Base-by-base conservation (phyloP, 2,797 vertebrate genomes). In the Brotula barbata region DNA sequence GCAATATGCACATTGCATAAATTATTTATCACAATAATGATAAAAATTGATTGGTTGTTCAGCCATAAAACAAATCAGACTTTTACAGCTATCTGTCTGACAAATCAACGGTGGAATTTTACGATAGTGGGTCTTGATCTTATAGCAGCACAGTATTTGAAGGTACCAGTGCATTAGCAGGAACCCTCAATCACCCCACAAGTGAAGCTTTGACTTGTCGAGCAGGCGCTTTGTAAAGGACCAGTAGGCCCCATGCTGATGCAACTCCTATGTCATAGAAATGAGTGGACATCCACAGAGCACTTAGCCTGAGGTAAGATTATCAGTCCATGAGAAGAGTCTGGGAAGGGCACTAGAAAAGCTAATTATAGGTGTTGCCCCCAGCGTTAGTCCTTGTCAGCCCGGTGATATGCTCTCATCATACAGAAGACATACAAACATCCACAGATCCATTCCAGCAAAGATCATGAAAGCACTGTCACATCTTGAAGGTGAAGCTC, bases 311-410 rank as follows among this genome's bases (percentile, higher is more conserved):
- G 23, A 56, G 71, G 63, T 45, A 59, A 64, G 66, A 73, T 44
- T 78, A 74, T 73, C 54, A 14, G 81, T 60, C 53, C 40, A 25
- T 60, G 69, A 33, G 64, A 46, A 57, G 69, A 53, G 62, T 62
- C 64, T 20, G 31, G 58, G 60, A 76, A 74, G 47, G 44, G 52
- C 54, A 66, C 53, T 53, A 72, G 77, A 68, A 78, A 79, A 61
- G 75, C 82, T 90, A 87, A 87, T 89, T 86, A 87, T 90, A 90
- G 85, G 58, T 25, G 28, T 25, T 50, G 63, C 73, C 68, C 59
- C 45, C 3, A 73, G 77, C 71, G 59, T 56, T 39, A 64, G 63
- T 75, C 64, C 71, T 79, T 86, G 77, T 82, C 76, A 52, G 77
- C 67, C 66, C 72, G 69, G 70, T 50, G 68, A 82, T 73, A 64